Conservation (phyloP, 2,113 vertebrate genomes). For the Misgurnus anguillicaudatus region DNA sequence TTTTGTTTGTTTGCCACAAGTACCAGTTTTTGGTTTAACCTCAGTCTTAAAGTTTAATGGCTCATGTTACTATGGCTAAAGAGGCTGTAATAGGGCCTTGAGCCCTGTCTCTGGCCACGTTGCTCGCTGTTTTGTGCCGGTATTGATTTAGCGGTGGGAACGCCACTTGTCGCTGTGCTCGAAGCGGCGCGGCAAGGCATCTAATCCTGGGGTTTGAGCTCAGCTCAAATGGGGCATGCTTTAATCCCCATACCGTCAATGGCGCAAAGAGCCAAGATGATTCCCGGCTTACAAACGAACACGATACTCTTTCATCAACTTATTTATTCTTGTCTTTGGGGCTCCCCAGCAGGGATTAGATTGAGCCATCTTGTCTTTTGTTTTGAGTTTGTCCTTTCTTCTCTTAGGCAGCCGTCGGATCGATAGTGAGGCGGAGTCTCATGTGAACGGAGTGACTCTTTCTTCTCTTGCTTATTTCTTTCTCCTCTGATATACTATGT, state of each 20-base stretch:
- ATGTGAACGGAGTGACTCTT: slow-evolving; percentile 24
- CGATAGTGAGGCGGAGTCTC: slow-evolving; percentile 33
- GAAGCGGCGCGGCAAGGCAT: slow-evolving; percentile 26
- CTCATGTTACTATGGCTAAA: slow-evolving; percentile 38
- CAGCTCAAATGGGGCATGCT: slow-evolving; percentile 36
- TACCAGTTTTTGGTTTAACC: neutral
- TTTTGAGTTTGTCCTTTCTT: slow-evolving; percentile 45
- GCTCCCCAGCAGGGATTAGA: slow-evolving; percentile 45
- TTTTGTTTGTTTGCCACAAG: slow-evolving; percentile 11
- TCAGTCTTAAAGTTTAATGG: neutral
- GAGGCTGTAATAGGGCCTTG: slow-evolving; percentile 27
- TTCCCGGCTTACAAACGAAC: slow-evolving; percentile 46
- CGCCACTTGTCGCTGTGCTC: slow-evolving; percentile 31
- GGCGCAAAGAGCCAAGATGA: slow-evolving; percentile 24
- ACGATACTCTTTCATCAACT: slow-evolving; percentile 50
- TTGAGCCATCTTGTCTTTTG: slow-evolving; percentile 41
- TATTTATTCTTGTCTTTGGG: slow-evolving; percentile 44
- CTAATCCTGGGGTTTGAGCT: slow-evolving; percentile 48
- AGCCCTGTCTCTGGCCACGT: slow-evolving; percentile 22
- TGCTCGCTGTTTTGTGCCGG: slow-evolving; percentile 29
- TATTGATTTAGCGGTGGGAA: slow-evolving; percentile 49
- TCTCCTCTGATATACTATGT: neutral
- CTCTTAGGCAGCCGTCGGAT: slow-evolving; percentile 9
- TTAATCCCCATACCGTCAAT: slow-evolving; percentile 41
- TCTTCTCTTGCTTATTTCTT: neutral